A percentile compares a stretch with the other conserved stretches of the same genome.
Evolutionary conservation across 2,888 invertebrate genomes (phyloP).

Genomic region (Cosmia pyralina): DNA sequence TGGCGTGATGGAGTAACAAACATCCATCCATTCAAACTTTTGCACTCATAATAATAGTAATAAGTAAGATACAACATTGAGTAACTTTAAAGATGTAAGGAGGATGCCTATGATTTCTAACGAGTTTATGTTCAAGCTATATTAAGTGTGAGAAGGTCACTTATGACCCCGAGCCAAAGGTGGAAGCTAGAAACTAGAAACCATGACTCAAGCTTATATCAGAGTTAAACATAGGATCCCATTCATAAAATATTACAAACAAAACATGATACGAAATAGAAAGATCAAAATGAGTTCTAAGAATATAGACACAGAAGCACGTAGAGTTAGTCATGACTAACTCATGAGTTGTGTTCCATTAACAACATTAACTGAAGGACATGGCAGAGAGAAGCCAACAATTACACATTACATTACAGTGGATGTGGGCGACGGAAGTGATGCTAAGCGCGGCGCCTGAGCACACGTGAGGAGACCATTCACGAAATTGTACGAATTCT

Average conservation of each 20-base stretch:
- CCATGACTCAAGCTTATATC: slow-evolving; percentile 39
- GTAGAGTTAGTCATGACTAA: slow-evolving; percentile 58
- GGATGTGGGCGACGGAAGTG: slow-evolving; percentile 74
- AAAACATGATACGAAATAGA: slow-evolving; percentile 31
- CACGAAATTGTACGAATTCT: slow-evolving; percentile 42
- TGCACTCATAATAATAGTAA: too few relatives aligned
- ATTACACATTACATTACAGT: slow-evolving; percentile 68
- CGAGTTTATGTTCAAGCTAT: slow-evolving; percentile 18
- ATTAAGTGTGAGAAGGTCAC: slow-evolving; percentile 33
- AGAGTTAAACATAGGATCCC: slow-evolving; percentile 34
- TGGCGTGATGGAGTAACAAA: too few relatives aligned
- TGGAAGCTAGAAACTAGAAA: slow-evolving; percentile 38
- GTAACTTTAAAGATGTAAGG: neutral
- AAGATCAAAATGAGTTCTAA: slow-evolving; percentile 48
- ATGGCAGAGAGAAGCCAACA: slow-evolving; percentile 72
- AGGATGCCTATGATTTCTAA: slow-evolving; percentile 30
- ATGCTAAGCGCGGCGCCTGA: slow-evolving; percentile 49
- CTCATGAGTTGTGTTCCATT: slow-evolving; percentile 63
- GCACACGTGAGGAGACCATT: slow-evolving; percentile 36
- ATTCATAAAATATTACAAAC: slow-evolving; percentile 44
- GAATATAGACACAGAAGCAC: slow-evolving; percentile 52
- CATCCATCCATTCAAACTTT: too few relatives aligned
- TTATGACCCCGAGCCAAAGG: slow-evolving; percentile 45
- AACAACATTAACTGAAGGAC: slow-evolving; percentile 75
- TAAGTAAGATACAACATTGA: neutral